Evolutionary conservation across 2,113 vertebrate species (phyloP).

Genomic region (Aptenodytes forsteri): DNA sequence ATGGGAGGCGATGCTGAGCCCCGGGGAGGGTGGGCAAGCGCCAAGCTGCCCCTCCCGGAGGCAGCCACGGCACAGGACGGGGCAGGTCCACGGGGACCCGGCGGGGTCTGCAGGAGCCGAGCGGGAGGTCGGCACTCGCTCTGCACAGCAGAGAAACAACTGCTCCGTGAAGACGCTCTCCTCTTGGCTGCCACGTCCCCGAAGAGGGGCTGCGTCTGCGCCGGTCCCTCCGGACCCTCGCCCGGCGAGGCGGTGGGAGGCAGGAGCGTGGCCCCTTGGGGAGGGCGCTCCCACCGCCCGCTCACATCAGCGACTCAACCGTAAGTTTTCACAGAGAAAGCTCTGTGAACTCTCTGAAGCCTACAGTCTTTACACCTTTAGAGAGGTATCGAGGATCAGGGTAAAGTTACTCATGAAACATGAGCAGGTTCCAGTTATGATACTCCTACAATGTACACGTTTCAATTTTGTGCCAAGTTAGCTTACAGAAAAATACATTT

Average conservation of each 20-base stretch:
- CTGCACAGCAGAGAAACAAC: constrained; percentile 58
- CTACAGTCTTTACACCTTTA: not conserved
- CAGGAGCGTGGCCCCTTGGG: too few species aligned
- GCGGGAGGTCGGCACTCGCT: not conserved
- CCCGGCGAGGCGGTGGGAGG: not conserved
- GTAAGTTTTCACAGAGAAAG: not conserved
- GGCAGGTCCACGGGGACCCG: rapidly evolving
- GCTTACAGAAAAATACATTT: constrained; percentile 42
- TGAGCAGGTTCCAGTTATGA: not conserved
- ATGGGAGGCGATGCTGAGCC: not conserved
- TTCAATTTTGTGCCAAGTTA: not conserved
- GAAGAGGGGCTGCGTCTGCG: not conserved
- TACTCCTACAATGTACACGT: not conserved
- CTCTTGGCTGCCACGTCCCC: rapidly evolving
- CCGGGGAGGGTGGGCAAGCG: not conserved
- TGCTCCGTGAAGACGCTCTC: rapidly evolving
- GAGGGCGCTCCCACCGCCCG: not conserved
- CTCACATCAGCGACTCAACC: not conserved
- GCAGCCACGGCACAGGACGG: rapidly evolving
- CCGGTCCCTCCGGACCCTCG: not conserved
- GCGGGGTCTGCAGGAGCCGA: not conserved
- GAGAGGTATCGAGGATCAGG: not conserved
- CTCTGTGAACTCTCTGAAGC: not conserved
- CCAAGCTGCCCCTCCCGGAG: not conserved
- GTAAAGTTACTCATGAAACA: not conserved